phyloP scores from a whole-genome alignment of 2,113 vertebrate genomes.

The Pangasianodon gigas region DNA sequence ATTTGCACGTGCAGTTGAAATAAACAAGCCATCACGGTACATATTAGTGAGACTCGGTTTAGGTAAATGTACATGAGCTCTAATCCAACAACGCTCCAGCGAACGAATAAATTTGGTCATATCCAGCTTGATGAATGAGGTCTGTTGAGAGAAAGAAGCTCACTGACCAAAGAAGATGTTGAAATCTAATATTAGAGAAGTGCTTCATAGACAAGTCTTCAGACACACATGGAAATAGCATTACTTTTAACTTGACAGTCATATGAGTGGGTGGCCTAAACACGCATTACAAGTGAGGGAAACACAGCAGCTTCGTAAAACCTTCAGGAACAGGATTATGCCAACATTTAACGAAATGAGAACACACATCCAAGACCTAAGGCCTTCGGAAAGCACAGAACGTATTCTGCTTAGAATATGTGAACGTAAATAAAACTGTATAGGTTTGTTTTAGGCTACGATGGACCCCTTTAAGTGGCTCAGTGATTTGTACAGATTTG shows the following conservation, averaged over 20 bases:
- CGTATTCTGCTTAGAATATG: background rate
- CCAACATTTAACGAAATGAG: background rate
- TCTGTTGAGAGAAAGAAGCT: background rate
- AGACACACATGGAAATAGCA: background rate
- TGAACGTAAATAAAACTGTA: background rate
- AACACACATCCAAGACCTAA: background rate
- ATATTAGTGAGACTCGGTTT: background rate
- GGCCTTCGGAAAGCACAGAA: background rate
- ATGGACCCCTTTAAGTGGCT: background rate
- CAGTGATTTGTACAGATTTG: background rate
- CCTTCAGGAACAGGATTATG: background rate
- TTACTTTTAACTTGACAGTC: background rate
- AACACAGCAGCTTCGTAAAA: background rate
- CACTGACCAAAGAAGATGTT: background rate
- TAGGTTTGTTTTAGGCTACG: background rate
- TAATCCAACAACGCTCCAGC: too few species aligned
- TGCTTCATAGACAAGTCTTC: background rate
- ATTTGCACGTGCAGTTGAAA: background rate
- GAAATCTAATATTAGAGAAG: background rate
- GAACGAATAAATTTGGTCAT: background rate
- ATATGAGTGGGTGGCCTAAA: background rate
- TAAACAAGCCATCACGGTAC: background rate
- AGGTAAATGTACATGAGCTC: background rate
- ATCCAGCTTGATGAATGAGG: background rate
- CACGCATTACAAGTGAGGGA: background rate